Conservation (phyloP, 2,888 invertebrate species). For the Brachypalpus laphriformis region DNA sequence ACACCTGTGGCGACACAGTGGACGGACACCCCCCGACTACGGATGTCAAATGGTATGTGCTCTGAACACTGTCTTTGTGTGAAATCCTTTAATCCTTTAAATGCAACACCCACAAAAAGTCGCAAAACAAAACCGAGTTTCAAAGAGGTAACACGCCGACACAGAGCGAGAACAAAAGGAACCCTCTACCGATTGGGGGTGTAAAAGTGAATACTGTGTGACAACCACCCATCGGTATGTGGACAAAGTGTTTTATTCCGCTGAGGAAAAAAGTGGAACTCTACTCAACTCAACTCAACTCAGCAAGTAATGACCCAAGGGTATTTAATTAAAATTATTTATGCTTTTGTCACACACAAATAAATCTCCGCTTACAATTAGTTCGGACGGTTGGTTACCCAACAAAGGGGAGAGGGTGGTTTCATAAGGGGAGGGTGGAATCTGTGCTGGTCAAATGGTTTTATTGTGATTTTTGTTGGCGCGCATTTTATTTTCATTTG, state of each 20-base stretch:
- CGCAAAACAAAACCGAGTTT: conserved; percentile 43
- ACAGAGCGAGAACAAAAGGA: conserved; percentile 38
- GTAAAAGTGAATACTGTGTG: conserved; percentile 54
- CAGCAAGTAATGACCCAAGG: conserved; percentile 74
- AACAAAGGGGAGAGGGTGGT: conserved; percentile 25
- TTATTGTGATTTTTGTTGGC: conserved; percentile 70
- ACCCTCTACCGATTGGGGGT: conserved; percentile 54
- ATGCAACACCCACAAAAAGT: conserved; percentile 69
- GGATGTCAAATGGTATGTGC: conserved; percentile 41
- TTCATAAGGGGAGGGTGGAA: not conserved
- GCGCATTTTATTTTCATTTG: conserved; percentile 59
- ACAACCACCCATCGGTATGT: conserved; percentile 49
- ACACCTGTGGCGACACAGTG: conserved; percentile 69
- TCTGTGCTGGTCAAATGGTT: conserved; percentile 60
- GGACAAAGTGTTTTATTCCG: conserved; percentile 38
- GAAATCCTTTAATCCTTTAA: conserved; percentile 74
- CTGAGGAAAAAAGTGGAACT: conserved; percentile 11
- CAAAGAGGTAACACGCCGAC: conserved; percentile 25
- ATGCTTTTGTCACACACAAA: conserved; percentile 76
- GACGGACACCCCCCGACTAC: not conserved
- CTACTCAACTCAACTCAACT: conserved; percentile 45
- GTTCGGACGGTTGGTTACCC: conserved; percentile 71
- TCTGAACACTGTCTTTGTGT: conserved; percentile 69
- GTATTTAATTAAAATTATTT: conserved; percentile 77
- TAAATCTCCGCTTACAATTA: conserved; percentile 75